These are phyloP conservation scores for Teleiodes luculella DNA, from an alignment of 2,888 invertebrate genomes.

Conservation along the genomic window DNA sequence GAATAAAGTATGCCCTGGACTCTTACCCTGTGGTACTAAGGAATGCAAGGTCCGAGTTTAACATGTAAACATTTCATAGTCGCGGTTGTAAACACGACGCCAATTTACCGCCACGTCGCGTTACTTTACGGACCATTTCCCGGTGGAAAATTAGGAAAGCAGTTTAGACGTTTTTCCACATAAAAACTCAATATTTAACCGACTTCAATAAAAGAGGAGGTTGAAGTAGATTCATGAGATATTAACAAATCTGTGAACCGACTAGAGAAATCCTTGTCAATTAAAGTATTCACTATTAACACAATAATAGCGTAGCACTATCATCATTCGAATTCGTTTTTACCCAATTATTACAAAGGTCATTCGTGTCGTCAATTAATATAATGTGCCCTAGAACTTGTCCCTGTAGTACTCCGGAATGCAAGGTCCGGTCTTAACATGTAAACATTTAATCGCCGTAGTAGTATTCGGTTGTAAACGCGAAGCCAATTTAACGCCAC, in stretches of 20 bases:
- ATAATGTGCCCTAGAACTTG: not conserved
- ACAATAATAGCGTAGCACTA: no score
- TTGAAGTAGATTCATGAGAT: no score
- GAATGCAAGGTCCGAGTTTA: not conserved
- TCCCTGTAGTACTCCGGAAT: not conserved
- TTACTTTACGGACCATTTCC: not conserved
- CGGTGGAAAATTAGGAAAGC: not conserved
- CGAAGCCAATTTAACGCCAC: not conserved
- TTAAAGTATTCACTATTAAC: no score
- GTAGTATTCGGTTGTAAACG: not conserved
- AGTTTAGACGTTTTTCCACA: no score
- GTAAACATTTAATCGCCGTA: not conserved
- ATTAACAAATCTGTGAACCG: no score
- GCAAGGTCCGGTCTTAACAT: not conserved
- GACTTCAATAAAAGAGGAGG: no score
- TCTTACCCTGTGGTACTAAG: not conserved
- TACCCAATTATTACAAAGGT: no score
- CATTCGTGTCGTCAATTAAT: not conserved
- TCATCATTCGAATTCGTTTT: no score
- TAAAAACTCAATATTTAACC: no score
- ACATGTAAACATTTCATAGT: not conserved
- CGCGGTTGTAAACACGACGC: not conserved
- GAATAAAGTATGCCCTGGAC: not conserved
- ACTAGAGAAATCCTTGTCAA: no score
- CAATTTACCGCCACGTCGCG: not conserved